Conservation (phyloP, 2,888 invertebrate genomes). For the Baronia brevicornis region DNA sequence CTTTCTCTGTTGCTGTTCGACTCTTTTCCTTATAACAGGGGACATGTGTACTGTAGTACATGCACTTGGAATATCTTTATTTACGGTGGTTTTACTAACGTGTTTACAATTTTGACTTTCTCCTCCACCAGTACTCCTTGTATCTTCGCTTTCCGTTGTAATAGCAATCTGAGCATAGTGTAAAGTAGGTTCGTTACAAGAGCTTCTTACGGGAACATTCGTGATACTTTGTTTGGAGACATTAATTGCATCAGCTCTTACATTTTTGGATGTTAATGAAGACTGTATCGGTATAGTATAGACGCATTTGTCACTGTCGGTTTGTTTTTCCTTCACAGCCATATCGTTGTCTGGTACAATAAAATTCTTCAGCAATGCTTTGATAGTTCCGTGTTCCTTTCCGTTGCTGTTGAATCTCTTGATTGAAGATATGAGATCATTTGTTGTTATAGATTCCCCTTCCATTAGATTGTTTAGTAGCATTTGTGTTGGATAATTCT, state of each 20-base stretch:
- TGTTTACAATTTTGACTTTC: slow-evolving; percentile 27
- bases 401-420: slow-evolving; percentile 48
- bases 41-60: slow-evolving; percentile 29
- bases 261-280: slow-evolving; percentile 35
- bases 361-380: slow-evolving; percentile 56
- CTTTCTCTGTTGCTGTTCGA: slow-evolving; percentile 65
- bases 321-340: slow-evolving; percentile 64
- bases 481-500: slow-evolving; percentile 53
- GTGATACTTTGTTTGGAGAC: slow-evolving; percentile 60
- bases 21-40: slow-evolving; percentile 39
- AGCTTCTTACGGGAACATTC: slow-evolving; percentile 43
- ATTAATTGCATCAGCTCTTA: slow-evolving; percentile 49
- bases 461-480: slow-evolving; percentile 59
- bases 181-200: slow-evolving; percentile 35
- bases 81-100: slow-evolving; percentile 24
- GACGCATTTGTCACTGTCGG: slow-evolving; percentile 45
- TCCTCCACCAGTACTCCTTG: slow-evolving; percentile 69
- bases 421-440: slow-evolving; percentile 52
- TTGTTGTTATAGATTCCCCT: slow-evolving; percentile 51
- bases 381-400: slow-evolving; percentile 55
- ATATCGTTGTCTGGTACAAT: slow-evolving; percentile 56
- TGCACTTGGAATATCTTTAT: slow-evolving; percentile 22
- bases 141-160: slow-evolving; percentile 56
- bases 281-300: slow-evolving; percentile 56
- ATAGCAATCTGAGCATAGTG: slow-evolving; percentile 66